Percentiles rank a stretch among this genome's conserved stretches.
These are phyloP conservation scores for Galerucella calmariensis DNA, from an alignment of 2,888 invertebrate species.

Conservation along the genomic window DNA sequence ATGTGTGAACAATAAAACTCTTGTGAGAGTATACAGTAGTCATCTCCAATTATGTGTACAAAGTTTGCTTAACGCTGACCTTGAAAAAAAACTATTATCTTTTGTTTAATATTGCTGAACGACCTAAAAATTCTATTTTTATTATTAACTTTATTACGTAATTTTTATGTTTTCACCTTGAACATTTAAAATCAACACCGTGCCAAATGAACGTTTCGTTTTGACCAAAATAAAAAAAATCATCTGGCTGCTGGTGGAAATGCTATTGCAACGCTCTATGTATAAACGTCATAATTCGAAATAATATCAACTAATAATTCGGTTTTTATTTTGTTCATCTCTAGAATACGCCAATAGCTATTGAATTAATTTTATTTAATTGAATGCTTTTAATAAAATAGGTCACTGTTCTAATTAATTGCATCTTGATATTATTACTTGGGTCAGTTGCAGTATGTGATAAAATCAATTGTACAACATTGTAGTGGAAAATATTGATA, in stretches of 20 bases:
- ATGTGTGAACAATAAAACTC: background rate
- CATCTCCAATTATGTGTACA: conserved; percentile 10
- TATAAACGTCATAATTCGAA: background rate
- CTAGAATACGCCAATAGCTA: background rate
- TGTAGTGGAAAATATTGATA: background rate
- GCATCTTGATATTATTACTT: conserved; percentile 7
- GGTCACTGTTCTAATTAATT: conserved; percentile 12
- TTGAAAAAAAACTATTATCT: conserved; percentile 18
- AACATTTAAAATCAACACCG: background rate
- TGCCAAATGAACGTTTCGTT: background rate
- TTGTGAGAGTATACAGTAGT: background rate
- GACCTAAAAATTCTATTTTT: conserved; percentile 27
- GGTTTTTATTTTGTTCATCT: background rate
- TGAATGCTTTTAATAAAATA: conserved; percentile 15
- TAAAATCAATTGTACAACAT: conserved; percentile 2
- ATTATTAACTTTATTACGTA: conserved; percentile 15
- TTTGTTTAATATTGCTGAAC: conserved; percentile 13
- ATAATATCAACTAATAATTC: background rate
- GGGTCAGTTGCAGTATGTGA: background rate
- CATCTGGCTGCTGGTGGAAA: too few species aligned
- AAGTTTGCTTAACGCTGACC: conserved; percentile 24
- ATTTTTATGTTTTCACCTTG: conserved; percentile 21
- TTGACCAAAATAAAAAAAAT: background rate
- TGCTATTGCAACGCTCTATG: too few species aligned
- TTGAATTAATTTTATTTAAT: conserved; percentile 10